phyloP scores from a whole-genome alignment of 2,797 vertebrate genomes.

The Synaphobranchus kaupii region DNA sequence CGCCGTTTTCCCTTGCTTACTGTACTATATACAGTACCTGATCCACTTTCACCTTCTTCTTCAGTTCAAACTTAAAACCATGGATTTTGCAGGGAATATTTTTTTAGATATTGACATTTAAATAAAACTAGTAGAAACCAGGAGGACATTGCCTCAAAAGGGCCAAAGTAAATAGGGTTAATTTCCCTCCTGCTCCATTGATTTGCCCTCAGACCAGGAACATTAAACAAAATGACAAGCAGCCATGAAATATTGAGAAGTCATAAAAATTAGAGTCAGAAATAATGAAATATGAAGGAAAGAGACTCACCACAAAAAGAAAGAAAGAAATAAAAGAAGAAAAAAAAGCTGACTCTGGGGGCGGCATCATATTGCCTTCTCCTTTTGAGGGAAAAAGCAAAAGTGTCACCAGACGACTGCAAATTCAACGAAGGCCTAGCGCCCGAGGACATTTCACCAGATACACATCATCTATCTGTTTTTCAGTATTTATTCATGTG shows the following conservation, averaged over 20 bases:
- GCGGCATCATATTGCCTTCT: not conserved
- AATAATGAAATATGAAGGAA: constrained; percentile 1
- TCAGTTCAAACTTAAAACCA: too few relatives aligned
- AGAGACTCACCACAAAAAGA: not conserved
- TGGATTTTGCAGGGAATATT: too few relatives aligned
- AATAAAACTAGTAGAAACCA: too few relatives aligned
- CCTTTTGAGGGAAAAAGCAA: not conserved
- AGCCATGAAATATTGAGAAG: constrained; percentile 19
- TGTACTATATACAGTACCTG: too few relatives aligned
- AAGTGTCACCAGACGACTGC: not conserved
- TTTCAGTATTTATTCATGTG: constrained; percentile 6
- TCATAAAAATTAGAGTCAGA: constrained; percentile 8
- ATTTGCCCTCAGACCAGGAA: not conserved
- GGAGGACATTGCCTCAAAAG: too few relatives aligned
- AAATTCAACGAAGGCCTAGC: not conserved
- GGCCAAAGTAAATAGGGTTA: too few relatives aligned
- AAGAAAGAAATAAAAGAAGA: not conserved
- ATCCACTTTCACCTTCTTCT: too few relatives aligned
- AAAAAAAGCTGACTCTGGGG: not conserved
- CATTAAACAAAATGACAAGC: constrained; percentile 22
- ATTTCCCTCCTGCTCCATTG: constrained; percentile 14
- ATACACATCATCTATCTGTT: constrained; percentile 4
- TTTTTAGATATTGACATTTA: too few relatives aligned
- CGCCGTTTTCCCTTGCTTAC: too few relatives aligned
- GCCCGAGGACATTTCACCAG: constrained; percentile 15